phyloP scores from a whole-genome alignment of 2,797 vertebrate genomes.

The Liasis olivaceus region DNA sequence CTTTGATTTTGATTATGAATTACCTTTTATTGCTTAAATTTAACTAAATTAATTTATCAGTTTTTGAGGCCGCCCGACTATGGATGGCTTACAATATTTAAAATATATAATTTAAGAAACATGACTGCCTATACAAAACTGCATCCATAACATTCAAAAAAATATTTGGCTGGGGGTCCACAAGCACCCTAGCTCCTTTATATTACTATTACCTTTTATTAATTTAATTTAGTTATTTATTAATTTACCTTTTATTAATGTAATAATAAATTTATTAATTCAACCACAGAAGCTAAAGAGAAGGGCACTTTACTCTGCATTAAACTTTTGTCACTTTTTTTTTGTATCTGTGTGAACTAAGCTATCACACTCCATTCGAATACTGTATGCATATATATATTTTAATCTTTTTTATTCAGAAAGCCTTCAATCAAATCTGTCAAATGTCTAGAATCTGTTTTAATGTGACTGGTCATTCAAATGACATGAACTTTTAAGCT shows the following conservation, averaged over 20 bases:
- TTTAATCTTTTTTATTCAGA: constrained; percentile 9
- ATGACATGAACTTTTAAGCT: constrained; percentile 15
- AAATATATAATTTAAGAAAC: neutral
- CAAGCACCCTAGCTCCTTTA: neutral
- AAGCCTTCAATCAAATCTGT: constrained; percentile 22
- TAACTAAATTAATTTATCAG: neutral
- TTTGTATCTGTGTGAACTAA: constrained; percentile 41
- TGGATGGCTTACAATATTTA: neutral
- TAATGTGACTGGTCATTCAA: neutral
- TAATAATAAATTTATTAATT: neutral
- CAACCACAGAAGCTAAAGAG: neutral
- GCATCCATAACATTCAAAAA: neutral
- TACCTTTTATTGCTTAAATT: no score
- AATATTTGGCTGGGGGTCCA: neutral
- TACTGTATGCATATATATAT: constrained; percentile 33
- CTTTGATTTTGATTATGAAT: neutral
- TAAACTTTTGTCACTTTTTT: constrained; percentile 44
- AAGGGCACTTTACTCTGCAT: constrained; percentile 13
- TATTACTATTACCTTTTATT: neutral
- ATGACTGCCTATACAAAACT: neutral
- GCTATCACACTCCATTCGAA: constrained; percentile 42
- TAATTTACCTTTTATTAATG: no score
- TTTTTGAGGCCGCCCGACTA: neutral
- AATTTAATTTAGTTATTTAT: no score
- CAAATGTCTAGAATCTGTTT: neutral